Evolutionary conservation across 2,113 vertebrate genomes (phyloP).

Genomic region (Semnornis frantzii): DNA sequence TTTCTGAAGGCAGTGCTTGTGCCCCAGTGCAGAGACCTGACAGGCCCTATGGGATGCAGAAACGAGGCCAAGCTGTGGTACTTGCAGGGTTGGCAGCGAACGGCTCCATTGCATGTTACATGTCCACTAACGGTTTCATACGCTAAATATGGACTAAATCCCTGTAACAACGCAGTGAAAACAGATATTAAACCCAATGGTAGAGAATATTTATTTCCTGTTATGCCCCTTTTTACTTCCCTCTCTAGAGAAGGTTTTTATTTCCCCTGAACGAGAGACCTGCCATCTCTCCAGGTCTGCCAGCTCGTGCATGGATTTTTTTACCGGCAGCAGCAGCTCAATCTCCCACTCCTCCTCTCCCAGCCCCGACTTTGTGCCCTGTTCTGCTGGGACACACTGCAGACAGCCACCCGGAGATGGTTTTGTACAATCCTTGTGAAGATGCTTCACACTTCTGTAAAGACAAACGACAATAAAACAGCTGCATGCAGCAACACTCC

Average conservation of each 20-base stretch:
- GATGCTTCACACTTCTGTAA: slow-evolving; percentile 76
- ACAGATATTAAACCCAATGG: background rate
- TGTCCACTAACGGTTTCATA: background rate
- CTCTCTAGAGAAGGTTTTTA: background rate
- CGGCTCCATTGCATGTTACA: background rate
- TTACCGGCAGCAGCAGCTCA: background rate
- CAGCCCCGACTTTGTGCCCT: background rate
- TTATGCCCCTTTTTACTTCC: background rate
- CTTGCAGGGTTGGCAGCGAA: background rate
- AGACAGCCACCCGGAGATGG: slow-evolving; percentile 17
- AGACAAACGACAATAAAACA: slow-evolving; percentile 81
- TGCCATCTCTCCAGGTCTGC: background rate
- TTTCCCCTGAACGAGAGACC: background rate
- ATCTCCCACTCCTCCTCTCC: slow-evolving; percentile 14
- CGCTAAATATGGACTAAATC: background rate
- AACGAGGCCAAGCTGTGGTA: accelerated
- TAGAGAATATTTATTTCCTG: background rate
- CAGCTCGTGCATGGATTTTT: background rate
- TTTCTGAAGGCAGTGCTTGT: background rate
- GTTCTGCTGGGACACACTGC: slow-evolving; percentile 41
- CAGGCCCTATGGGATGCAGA: background rate
- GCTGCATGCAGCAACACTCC: slow-evolving; percentile 84
- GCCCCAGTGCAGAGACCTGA: accelerated
- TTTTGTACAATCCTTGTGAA: slow-evolving; percentile 80
- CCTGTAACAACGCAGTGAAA: background rate